Conservation (phyloP, 2,888 invertebrate species). For the Geotrupes spiniger region DNA sequence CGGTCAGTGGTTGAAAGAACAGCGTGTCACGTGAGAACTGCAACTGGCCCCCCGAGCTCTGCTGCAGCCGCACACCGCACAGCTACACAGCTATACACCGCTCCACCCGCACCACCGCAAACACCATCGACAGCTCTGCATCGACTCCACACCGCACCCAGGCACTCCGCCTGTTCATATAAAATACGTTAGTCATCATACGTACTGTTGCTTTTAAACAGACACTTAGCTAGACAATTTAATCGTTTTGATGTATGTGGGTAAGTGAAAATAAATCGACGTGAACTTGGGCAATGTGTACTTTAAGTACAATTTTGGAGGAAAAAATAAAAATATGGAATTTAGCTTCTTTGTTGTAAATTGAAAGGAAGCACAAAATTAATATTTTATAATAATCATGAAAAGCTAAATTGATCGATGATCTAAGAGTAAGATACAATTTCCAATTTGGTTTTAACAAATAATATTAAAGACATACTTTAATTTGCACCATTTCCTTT, state of each 20-base stretch:
- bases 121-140: slow-evolving; percentile 36
- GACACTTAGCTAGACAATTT: slow-evolving; percentile 9
- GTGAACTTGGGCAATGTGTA: background rate
- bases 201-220: slow-evolving; percentile 14
- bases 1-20: slow-evolving; percentile 16
- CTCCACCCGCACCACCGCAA: slow-evolving; percentile 29
- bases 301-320: too few species aligned
- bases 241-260: background rate
- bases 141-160: slow-evolving; percentile 41
- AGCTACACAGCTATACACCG: slow-evolving; percentile 31
- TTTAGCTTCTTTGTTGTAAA: background rate
- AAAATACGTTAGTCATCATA: slow-evolving; percentile 30
- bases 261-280: background rate
- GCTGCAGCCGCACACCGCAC: slow-evolving; percentile 32
- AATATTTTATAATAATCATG: too few species aligned
- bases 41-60: slow-evolving; percentile 30
- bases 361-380: too few species aligned
- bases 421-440: too few species aligned
- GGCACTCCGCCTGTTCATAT: slow-evolving; percentile 35
- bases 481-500: too few species aligned
- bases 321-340: background rate
- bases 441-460: too few species aligned
- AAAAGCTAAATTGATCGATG: too few species aligned
- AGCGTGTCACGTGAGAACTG: slow-evolving; percentile 26
- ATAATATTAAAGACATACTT: too few species aligned